These are phyloP conservation scores for Drosophila vallismaia DNA, from an alignment of 2,888 invertebrate species.

Conservation along the genomic window DNA sequence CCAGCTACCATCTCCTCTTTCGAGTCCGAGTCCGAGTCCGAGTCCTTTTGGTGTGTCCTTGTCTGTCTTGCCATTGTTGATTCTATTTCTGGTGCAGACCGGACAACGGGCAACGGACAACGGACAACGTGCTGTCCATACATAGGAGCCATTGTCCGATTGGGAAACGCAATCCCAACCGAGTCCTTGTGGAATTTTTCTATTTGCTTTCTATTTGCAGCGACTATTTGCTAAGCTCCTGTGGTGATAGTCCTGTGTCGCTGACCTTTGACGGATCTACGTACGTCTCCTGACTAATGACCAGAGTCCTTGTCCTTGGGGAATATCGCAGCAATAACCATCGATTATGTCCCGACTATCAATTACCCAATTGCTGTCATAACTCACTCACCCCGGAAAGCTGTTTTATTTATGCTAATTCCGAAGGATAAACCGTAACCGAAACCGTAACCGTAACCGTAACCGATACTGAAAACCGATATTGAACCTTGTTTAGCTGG, in stretches of 20 bases:
- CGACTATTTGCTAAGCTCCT: constrained; percentile 48
- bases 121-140: constrained; percentile 39
- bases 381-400: constrained; percentile 37
- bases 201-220: constrained; percentile 44
- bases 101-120: constrained; percentile 39
- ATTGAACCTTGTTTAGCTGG: constrained; percentile 37
- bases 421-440: constrained; percentile 6
- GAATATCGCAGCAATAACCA: not conserved
- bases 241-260: constrained; percentile 24
- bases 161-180: not conserved
- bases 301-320: not conserved
- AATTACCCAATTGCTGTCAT: constrained; percentile 67
- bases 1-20: not conserved
- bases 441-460: not conserved
- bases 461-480: not conserved
- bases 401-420: constrained; percentile 62
- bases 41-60: not conserved
- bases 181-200: constrained; percentile 10
- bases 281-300: constrained; percentile 20
- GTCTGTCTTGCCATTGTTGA: constrained; percentile 8
- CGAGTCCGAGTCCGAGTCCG: not conserved
- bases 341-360: constrained; percentile 44
- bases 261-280: constrained; percentile 15
- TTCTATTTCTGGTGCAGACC: constrained; percentile 21
- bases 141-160: constrained; percentile 33